These are phyloP conservation scores for Macrocentrus cingulum DNA, from an alignment of 1,140 invertebrate genomes.

Conservation along the genomic window DNA sequence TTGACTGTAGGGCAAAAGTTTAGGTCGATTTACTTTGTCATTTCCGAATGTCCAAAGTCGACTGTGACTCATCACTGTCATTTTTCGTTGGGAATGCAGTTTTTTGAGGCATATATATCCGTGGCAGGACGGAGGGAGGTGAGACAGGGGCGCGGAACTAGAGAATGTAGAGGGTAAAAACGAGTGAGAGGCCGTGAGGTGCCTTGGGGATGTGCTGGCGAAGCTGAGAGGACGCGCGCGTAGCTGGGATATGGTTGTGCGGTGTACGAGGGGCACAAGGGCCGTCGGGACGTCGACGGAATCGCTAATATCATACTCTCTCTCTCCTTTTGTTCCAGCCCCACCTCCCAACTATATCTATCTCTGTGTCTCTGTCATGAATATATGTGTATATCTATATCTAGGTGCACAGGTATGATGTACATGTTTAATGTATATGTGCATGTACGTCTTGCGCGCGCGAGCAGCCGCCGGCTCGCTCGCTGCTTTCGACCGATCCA, in stretches of 20 bases:
- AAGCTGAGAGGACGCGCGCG: conserved; percentile 23
- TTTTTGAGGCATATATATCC: conserved; percentile 34
- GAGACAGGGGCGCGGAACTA: neutral
- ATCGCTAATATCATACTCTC: conserved; percentile 43
- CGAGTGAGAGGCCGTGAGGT: conserved; percentile 8
- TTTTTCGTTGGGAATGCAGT: conserved; percentile 30
- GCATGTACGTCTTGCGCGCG: neutral
- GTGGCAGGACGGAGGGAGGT: conserved; percentile 9
- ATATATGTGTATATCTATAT: neutral
- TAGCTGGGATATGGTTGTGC: conserved; percentile 35
- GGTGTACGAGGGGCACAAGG: conserved; percentile 34
- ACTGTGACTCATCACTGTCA: conserved; percentile 5
- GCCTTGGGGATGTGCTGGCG: conserved; percentile 6
- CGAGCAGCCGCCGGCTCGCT: neutral
- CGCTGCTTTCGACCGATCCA: conserved; percentile 5
- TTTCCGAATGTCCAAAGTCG: neutral
- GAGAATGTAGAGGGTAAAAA: conserved; percentile 7
- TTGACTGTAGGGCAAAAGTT: no score
- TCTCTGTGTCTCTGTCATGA: conserved; percentile 3
- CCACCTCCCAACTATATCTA: conserved; percentile 12
- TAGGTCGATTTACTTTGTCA: conserved; percentile 10
- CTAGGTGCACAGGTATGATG: neutral
- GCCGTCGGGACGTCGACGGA: conserved; percentile 42
- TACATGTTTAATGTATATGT: neutral
- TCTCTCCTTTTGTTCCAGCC: neutral